Percentiles rank a stretch among this genome's conserved stretches.
phyloP scores from a whole-genome alignment of 1,140 invertebrate genomes.

The Polyergus mexicanus region DNA sequence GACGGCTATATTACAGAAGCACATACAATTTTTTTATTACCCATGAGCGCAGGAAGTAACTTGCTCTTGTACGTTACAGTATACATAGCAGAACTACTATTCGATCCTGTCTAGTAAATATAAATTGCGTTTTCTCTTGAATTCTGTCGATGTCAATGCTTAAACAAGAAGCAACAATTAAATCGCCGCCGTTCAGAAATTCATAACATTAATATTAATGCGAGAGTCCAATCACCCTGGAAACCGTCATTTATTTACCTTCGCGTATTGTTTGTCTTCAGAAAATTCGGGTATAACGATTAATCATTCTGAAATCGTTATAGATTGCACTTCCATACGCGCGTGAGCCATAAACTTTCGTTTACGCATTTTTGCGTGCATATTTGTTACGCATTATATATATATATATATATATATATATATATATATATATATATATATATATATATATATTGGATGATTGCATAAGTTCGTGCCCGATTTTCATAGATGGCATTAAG shows the following conservation, averaged over 20 bases:
- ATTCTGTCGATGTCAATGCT: slow-evolving; percentile 15
- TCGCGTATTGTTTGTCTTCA: slow-evolving; percentile 52
- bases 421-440: too few relatives aligned
- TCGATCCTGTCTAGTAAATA: neutral
- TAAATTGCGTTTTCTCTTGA: slow-evolving; percentile 1
- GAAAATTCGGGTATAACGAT: slow-evolving; percentile 52
- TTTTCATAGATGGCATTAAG: too few relatives aligned
- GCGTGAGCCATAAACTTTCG: slow-evolving; percentile 62
- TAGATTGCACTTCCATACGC: slow-evolving; percentile 58
- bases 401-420: too few relatives aligned
- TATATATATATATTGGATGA: too few relatives aligned
- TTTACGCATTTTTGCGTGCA: slow-evolving; percentile 60
- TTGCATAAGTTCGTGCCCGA: too few relatives aligned
- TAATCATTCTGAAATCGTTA: slow-evolving; percentile 64
- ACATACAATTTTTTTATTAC: slow-evolving; percentile 58
- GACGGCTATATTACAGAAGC: slow-evolving; percentile 61
- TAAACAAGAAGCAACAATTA: slow-evolving; percentile 47
- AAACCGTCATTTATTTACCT: slow-evolving; percentile 55
- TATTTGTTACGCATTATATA: neutral
- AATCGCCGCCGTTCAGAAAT: slow-evolving; percentile 41
- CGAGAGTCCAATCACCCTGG: neutral
- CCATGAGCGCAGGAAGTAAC: slow-evolving; percentile 39
- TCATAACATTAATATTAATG: neutral
- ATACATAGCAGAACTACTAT: slow-evolving; percentile 14
- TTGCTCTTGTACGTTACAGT: slow-evolving; percentile 14